Evolutionary conservation across 2,113 vertebrate species (phyloP), one percentile per base, ranked within the genome.

Genomic region (Corapipo altera): DNA sequence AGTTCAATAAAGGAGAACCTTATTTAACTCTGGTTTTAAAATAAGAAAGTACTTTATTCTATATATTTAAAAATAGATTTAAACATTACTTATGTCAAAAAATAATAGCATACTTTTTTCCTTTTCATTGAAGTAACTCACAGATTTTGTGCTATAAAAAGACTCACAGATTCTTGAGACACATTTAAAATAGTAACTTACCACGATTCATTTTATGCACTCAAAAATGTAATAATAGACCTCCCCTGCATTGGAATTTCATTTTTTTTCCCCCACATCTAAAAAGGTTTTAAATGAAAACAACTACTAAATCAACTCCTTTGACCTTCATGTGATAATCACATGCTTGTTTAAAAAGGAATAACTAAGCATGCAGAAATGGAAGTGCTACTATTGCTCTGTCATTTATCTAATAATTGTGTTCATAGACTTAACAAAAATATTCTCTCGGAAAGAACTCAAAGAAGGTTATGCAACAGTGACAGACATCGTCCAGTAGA

Each of bases 181-280:
- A 85, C 26, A 24, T 39, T 64, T 79, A 75, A 97, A 97, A 95
- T 79, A 95, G 87, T 37, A 93, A 89, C 57, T 75, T 78, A 90
- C 6, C 54, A 73, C 51, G 41, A 92, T 22, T 15, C 12, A 72
- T 66, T 86, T 71, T 91, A 78, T 46, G 27, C 28, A 49, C 91
- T 95, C 51, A 77, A 74, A 92, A 91, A 62, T n/a, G 37, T 79
- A 71, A 82, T 58, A 90, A 93, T 14, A 95, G 54, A 58, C 73
- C 48, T 86, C 61, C 32, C 24, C 32, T 61, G n/a, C 55, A 72
- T 0, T 62, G 67, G 67, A 94, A 91, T 94, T 89, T 70, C 35
- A 70, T 33, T 6, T 2, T 44, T 37, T 46, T 70, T 37, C 61
- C n/a, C 57, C n/a, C 24, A 57, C 6, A 35, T 58, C 57, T 62